phyloP scores from a whole-genome alignment of 2,113 vertebrate genomes.

The Percina caprodes region DNA sequence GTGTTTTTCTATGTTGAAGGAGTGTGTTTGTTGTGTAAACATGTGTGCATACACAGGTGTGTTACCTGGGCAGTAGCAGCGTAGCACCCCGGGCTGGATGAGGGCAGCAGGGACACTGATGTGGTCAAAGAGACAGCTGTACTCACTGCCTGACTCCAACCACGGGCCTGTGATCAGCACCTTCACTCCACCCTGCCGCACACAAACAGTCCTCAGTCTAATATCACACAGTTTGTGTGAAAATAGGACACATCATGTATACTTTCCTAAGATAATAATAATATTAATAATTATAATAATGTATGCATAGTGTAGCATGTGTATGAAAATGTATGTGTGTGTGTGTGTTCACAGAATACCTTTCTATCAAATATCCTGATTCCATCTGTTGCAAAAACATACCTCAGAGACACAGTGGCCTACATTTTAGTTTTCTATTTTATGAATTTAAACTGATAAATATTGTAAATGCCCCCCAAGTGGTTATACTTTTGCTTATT shows the following conservation, averaged over 20 bases:
- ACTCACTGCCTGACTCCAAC: slow-evolving; percentile 97
- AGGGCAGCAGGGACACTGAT: slow-evolving; percentile 97
- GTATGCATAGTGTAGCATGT: background rate
- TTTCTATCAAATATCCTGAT: background rate
- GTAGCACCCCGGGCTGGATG: slow-evolving; percentile 97
- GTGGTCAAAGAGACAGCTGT: slow-evolving; percentile 98
- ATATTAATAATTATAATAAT: no score
- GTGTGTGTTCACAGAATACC: no score
- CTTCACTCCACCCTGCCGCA: slow-evolving; percentile 94
- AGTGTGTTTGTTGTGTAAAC: background rate
- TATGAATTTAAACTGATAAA: slow-evolving; percentile 4
- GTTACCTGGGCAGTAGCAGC: slow-evolving; percentile 99
- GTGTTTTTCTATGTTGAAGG: background rate
- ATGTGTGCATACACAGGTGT: background rate
- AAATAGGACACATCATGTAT: background rate
- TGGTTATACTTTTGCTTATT: slow-evolving; percentile 20
- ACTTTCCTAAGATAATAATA: no score
- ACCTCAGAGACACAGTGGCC: slow-evolving; percentile 11
- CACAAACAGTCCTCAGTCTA: slow-evolving; percentile 36
- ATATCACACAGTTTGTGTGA: background rate
- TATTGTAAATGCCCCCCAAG: slow-evolving; percentile 6
- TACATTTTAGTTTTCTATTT: slow-evolving; percentile 5
- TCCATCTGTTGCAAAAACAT: slow-evolving; percentile 4
- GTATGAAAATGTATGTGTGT: background rate
- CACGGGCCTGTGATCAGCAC: slow-evolving; percentile 98